Percentiles rank a stretch among this genome's conserved stretches.
Conservation (phyloP, 2,113 vertebrate genomes). For the Bubo scandiacus region DNA sequence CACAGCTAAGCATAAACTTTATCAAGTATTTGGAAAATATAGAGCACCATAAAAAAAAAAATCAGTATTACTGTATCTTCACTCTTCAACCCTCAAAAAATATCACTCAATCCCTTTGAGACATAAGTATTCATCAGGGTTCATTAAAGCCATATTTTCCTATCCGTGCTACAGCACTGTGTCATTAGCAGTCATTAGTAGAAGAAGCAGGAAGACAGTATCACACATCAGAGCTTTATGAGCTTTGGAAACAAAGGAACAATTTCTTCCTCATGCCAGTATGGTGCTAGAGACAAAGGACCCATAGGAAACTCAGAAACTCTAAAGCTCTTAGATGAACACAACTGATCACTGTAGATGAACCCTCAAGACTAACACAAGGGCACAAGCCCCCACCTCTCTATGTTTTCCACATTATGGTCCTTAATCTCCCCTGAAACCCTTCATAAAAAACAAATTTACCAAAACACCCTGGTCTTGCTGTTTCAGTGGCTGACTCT, state of each 20-base stretch:
- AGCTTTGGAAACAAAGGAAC: not conserved
- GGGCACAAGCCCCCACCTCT: not conserved
- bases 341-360: not conserved
- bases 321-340: not conserved
- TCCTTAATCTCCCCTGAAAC: not conserved
- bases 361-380: not conserved
- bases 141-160: not conserved
- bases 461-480: not conserved
- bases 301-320: not conserved
- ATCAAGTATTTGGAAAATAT: not conserved
- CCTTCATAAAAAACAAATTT: not conserved
- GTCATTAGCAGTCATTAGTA: not conserved
- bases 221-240: not conserved
- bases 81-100: not conserved
- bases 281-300: not conserved
- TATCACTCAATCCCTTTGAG: not conserved
- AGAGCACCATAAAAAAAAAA: not conserved
- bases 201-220: not conserved
- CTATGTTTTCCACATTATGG: accelerated
- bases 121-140: not conserved
- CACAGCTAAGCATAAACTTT: not conserved
- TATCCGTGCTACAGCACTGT: not conserved
- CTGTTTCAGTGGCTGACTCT: accelerated
- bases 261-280: not conserved
- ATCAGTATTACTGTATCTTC: not conserved